Percentiles rank a stretch among this genome's conserved stretches.
Evolutionary conservation across 2,888 invertebrate species (phyloP).

Genomic region (Drosophila falleni): DNA sequence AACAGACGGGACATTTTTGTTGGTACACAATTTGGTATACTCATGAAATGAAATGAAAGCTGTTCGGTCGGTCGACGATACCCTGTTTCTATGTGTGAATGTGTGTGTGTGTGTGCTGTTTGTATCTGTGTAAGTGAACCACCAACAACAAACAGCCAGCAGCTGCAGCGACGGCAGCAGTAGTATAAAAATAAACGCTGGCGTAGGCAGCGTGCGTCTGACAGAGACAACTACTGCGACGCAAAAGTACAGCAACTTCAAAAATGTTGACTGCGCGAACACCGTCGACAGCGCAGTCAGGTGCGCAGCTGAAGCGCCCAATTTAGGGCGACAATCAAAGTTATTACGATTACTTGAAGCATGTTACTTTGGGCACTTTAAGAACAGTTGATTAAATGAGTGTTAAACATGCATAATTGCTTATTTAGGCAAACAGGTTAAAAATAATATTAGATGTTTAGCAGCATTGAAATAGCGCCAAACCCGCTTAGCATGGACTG

Average conservation of each 20-base stretch:
- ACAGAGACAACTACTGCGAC: conserved; percentile 81
- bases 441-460: not conserved
- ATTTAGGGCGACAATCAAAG: conserved; percentile 38
- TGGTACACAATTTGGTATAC: conserved; percentile 62
- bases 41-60: conserved; percentile 72
- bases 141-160: conserved; percentile 41
- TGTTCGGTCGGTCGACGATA: conserved; percentile 65
- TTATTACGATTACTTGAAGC: not conserved
- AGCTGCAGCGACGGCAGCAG: conserved; percentile 66
- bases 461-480: not conserved
- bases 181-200: conserved; percentile 77
- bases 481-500: not conserved
- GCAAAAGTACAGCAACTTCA: conserved; percentile 81
- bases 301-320: conserved; percentile 38
- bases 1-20: conserved; percentile 38
- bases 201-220: conserved; percentile 73
- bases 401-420: not conserved
- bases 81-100: conserved; percentile 4
- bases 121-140: conserved; percentile 37
- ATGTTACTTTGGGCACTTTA: not conserved
- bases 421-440: not conserved
- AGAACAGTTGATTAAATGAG: not conserved
- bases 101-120: conserved; percentile 31
- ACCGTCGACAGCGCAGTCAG: conserved; percentile 55
- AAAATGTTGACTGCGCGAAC: conserved; percentile 74